A percentile compares a stretch with the other conserved stretches of the same genome.
phyloP scores from a whole-genome alignment of 2,888 invertebrate species.

The Tipula helvola region DNA sequence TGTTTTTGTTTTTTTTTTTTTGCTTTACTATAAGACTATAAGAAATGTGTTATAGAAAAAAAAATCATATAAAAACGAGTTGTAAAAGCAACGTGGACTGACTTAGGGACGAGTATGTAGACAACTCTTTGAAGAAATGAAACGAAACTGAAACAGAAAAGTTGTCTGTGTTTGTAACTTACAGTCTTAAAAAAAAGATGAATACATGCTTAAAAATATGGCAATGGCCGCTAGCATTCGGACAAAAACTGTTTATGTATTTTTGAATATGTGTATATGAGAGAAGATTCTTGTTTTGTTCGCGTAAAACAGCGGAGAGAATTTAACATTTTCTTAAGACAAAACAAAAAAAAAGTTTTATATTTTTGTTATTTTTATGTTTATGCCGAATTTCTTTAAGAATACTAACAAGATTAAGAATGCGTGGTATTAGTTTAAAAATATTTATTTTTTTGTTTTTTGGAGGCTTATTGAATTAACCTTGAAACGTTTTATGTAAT shows the following conservation, averaged over 20 bases:
- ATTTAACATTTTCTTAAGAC: not conserved
- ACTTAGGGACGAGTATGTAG: not conserved
- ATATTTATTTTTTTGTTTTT: not conserved
- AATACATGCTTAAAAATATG: not conserved
- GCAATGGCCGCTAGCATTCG: not conserved
- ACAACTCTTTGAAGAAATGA: not conserved
- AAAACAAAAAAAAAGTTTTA: not conserved
- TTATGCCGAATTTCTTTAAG: not conserved
- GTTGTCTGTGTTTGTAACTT: not conserved
- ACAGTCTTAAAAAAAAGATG: not conserved
- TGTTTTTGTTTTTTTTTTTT: not conserved
- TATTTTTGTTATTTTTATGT: constrained; percentile 4
- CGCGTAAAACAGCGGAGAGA: not conserved
- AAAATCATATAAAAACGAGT: not conserved
- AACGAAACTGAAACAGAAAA: not conserved
- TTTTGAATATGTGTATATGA: not conserved
- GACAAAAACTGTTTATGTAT: not conserved
- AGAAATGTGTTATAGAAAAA: not conserved
- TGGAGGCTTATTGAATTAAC: not conserved
- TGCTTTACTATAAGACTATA: not conserved
- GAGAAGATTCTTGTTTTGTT: not conserved
- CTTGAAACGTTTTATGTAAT: not conserved
- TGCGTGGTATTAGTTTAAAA: constrained; percentile 9
- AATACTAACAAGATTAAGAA: constrained; percentile 8
- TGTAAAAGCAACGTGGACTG: not conserved